Percentiles rank a stretch among this genome's conserved stretches.
phyloP scores from a whole-genome alignment of 1,140 invertebrate species.

The Solenopsis fugax region DNA sequence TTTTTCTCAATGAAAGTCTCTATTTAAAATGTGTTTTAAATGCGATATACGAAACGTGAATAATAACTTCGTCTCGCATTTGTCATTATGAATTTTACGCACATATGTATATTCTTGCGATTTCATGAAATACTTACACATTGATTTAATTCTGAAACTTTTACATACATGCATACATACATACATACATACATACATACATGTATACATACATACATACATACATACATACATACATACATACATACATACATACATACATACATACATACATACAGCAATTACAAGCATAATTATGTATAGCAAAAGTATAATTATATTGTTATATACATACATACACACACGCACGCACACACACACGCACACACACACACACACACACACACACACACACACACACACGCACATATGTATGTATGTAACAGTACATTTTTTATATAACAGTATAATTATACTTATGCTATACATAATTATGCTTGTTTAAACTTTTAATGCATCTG shows the following conservation, averaged over 20 bases:
- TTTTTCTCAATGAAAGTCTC: constrained; percentile 38
- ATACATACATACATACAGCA: no score
- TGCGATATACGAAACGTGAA: neutral
- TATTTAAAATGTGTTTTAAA: neutral
- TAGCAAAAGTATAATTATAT: no score
- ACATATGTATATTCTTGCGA: neutral
- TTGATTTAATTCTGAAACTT: neutral
- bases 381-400: no score
- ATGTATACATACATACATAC: neutral
- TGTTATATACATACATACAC: no score
- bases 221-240: no score
- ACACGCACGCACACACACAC: no score
- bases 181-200: no score
- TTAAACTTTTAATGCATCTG: neutral
- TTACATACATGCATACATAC: neutral
- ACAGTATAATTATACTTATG: neutral
- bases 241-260: no score
- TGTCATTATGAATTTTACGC: neutral
- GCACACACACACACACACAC: no score
- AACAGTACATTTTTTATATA: no score
- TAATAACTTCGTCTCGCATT: neutral
- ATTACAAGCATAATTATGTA: no score
- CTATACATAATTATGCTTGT: neutral
- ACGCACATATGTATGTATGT: no score
- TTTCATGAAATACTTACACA: neutral